Base-by-base conservation (phyloP, 1,140 invertebrate species). In the Mya arenaria region DNA sequence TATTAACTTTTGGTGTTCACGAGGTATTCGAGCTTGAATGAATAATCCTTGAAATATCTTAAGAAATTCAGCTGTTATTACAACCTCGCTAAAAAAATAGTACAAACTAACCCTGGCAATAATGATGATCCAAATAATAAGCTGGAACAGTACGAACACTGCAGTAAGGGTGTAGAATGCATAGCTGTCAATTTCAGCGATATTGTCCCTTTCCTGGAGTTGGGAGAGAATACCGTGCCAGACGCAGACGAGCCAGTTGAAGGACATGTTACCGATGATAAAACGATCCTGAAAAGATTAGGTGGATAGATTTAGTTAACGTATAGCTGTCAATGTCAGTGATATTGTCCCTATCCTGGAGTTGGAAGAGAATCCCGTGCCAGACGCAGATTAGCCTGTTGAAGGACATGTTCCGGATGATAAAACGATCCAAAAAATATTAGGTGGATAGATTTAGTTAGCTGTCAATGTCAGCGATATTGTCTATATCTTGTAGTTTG, bases 181-280 rank as follows among this genome's bases (percentile, higher is more conserved):
- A 17, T 56, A 56, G 34, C 10, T 36, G 44, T 72, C 69, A 30
- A 56, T 56, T 17, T 56, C 48, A 3, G 19, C 55, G 13, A 68
- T 66, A 32, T 36, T 36, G 32, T 17, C 15, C 30, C 66, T 6
- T 32, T 74, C 3, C 30, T 60, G 28, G 37, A 79, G 74, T 19
- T 39, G 63, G 8, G 80, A 85, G 3, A 90, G 63, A 4, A 89
- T 66, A 3, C 85, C 90, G 69, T 91, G 90, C 90, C 90, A 91
- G 10, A 85, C 74, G 55, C 88, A 86, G 0, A 90, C 87, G 13
- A 91, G 34, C 72, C 85, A 89, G 41, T 89, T 74, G 37, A 90
- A 87, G 19, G 87, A 82, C 83, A 90, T 84, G 19, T 82, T 87
- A 41, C 88, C 69, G 23, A 90, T 66, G 25, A 90, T 89, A 69